A percentile compares a stretch with the other conserved stretches of the same genome.
These are phyloP conservation scores for Heliothis subflexa DNA, from an alignment of 1,140 invertebrate species.

Conservation along the genomic window DNA sequence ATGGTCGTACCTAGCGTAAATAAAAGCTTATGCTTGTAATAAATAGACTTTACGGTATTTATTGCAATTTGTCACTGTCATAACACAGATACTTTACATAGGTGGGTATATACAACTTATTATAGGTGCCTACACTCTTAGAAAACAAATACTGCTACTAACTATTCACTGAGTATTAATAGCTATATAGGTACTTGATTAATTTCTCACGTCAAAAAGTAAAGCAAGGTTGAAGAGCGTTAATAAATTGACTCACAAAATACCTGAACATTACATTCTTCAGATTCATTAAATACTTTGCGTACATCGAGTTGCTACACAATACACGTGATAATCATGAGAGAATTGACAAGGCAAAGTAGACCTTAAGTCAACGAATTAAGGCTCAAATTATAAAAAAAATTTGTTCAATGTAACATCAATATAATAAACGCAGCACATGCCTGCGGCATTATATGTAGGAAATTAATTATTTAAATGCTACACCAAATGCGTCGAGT, in stretches of 20 bases:
- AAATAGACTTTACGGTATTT: no score
- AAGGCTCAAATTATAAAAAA: background rate
- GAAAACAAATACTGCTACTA: no score
- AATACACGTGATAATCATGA: background rate
- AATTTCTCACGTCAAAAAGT: constrained; percentile 21
- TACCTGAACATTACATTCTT: constrained; percentile 25
- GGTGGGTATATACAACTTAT: no score
- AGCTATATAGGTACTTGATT: background rate
- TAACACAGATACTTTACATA: no score
- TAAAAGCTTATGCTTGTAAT: no score
- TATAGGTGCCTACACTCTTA: no score
- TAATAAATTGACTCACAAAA: constrained; percentile 6
- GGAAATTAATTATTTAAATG: constrained; percentile 16
- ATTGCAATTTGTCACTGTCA: no score
- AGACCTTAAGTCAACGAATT: background rate
- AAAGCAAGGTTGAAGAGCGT: constrained; percentile 20
- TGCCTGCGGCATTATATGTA: constrained; percentile 4
- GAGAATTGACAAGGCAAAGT: background rate
- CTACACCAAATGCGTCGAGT: background rate
- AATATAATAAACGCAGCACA: background rate
- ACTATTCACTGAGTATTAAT: background rate
- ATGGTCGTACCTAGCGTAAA: no score
- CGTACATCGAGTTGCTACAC: background rate
- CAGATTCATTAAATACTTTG: constrained; percentile 21
- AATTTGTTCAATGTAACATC: background rate